Conservation (phyloP, 1,140 invertebrate genomes). For the Belonocnema kinseyi region DNA sequence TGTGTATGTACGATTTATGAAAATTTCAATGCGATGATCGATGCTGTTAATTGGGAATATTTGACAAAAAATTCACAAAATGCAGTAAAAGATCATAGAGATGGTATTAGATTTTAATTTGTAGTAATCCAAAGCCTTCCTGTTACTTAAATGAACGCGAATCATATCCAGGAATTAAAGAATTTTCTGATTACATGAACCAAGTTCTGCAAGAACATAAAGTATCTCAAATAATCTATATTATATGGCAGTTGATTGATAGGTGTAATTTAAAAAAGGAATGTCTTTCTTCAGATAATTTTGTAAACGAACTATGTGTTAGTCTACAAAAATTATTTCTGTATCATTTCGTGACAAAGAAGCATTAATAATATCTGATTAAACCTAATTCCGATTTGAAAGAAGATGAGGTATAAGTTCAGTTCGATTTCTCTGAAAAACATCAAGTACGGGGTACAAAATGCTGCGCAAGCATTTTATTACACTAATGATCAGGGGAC, state of each 20-base stretch:
- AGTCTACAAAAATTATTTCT: constrained; percentile 36
- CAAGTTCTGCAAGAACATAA: constrained; percentile 33
- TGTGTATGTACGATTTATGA: no score
- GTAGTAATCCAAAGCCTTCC: no score
- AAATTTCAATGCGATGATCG: no score
- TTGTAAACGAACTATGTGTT: constrained; percentile 40
- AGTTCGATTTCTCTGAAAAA: constrained; percentile 64
- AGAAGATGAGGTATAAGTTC: constrained; percentile 42
- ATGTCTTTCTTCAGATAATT: constrained; percentile 34
- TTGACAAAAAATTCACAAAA: no score
- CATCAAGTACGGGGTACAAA: constrained; percentile 58
- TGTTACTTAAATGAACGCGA: no score
- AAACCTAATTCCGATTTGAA: background rate
- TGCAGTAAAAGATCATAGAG: no score
- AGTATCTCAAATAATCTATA: constrained; percentile 35
- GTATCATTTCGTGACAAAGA: constrained; percentile 53
- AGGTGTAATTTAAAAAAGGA: constrained; percentile 33
- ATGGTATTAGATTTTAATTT: no score
- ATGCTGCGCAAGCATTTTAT: constrained; percentile 58
- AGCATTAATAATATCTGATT: constrained; percentile 25
- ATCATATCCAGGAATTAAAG: no score
- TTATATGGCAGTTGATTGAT: constrained; percentile 35
- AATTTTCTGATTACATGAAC: no score
- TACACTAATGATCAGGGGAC: constrained; percentile 60
- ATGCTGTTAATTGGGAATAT: no score